A percentile compares a stretch with the other conserved stretches of the same genome.
Conservation (phyloP, 35 echinoderm and acorn worm species). For the Heliocidaris tuberculata region DNA sequence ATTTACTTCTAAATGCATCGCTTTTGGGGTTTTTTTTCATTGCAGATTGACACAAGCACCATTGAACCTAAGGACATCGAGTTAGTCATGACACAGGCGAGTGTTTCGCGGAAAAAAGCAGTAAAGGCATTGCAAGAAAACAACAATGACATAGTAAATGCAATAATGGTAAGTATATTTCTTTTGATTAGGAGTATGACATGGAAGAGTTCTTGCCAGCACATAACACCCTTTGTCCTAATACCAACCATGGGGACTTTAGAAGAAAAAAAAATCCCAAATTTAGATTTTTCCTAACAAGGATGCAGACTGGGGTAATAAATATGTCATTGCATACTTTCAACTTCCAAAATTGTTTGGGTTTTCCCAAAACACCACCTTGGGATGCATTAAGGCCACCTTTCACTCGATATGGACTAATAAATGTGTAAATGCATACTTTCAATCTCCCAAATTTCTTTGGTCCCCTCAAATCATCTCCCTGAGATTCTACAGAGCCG, state of each 20-base stretch:
- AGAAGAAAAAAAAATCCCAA: not conserved
- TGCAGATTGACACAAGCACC: constrained; percentile 79
- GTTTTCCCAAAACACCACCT: not conserved
- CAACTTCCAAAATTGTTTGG: not conserved
- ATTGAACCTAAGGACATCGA: constrained; percentile 96
- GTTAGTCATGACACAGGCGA: constrained; percentile 85
- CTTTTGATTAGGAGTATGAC: not conserved
- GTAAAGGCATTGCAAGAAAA: constrained; percentile 93
- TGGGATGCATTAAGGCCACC: too few relatives aligned
- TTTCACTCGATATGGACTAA: too few relatives aligned
- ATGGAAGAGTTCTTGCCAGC: not conserved
- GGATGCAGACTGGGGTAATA: not conserved
- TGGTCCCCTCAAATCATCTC: too few relatives aligned
- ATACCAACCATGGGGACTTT: not conserved
- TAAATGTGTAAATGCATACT: too few relatives aligned
- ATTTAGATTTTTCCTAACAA: not conserved
- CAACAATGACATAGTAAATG: constrained; percentile 97
- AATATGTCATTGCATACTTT: not conserved
- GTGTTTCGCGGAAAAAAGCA: constrained; percentile 80
- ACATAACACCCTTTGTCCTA: not conserved
- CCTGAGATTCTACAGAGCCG: too few relatives aligned
- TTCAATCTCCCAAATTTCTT: too few relatives aligned
- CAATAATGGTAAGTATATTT: constrained; percentile 93
- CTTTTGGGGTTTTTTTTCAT: not conserved
- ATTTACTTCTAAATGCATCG: not conserved